Conservation (phyloP, 2,888 invertebrate species). For the Biston betularia region DNA sequence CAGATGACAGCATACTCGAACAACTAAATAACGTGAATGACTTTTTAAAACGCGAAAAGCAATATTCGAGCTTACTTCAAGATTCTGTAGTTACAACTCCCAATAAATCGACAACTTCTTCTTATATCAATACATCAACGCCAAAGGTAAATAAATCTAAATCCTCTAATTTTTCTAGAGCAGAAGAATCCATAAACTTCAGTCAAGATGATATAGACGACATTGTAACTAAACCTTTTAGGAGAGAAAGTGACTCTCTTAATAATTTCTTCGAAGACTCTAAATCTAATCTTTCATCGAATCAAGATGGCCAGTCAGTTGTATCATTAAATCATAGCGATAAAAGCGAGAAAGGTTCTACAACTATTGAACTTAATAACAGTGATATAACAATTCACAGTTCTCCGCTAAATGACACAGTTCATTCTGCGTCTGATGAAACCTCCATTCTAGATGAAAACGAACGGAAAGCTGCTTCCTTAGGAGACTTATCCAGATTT, state of each 20-base stretch:
- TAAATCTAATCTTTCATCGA: slow-evolving; percentile 80
- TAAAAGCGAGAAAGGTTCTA: slow-evolving; percentile 83
- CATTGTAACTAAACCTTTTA: slow-evolving; percentile 81
- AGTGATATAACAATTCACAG: slow-evolving; percentile 92
- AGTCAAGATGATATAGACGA: slow-evolving; percentile 84
- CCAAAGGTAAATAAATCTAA: slow-evolving; percentile 78
- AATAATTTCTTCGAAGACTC: slow-evolving; percentile 80
- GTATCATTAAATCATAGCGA: slow-evolving; percentile 80
- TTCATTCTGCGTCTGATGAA: slow-evolving; percentile 75
- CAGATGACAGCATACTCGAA: slow-evolving; percentile 79
- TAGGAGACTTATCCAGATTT: slow-evolving; percentile 92
- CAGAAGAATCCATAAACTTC: slow-evolving; percentile 78
- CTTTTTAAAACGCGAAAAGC: slow-evolving; percentile 76
- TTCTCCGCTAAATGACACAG: slow-evolving; percentile 85
- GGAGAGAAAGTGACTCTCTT: slow-evolving; percentile 78
- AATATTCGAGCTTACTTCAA: slow-evolving; percentile 72
- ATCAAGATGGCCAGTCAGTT: slow-evolving; percentile 76
- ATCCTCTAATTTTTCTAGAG: slow-evolving; percentile 58
- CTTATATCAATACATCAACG: slow-evolving; percentile 79
- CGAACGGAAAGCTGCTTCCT: slow-evolving; percentile 91
- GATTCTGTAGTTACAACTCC: slow-evolving; percentile 55
- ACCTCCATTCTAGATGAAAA: slow-evolving; percentile 85
- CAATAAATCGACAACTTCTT: slow-evolving; percentile 57
- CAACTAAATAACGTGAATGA: slow-evolving; percentile 74
- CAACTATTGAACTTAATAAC: slow-evolving; percentile 90